These are phyloP conservation scores for Circaetus cinerascens DNA, from an alignment of 2,113 vertebrate species.

Conservation along the genomic window DNA sequence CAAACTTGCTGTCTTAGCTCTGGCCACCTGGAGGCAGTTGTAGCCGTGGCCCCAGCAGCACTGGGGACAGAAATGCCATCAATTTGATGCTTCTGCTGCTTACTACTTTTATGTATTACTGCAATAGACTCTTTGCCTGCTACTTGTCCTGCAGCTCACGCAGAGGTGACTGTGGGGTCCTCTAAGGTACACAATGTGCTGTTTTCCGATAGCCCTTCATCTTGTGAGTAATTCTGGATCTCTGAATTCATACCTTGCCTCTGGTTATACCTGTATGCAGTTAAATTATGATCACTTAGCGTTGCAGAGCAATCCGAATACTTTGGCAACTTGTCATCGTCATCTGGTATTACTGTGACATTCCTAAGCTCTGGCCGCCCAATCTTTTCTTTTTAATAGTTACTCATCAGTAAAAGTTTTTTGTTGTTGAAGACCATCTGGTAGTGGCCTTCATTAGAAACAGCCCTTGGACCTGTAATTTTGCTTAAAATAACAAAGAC, in stretches of 20 bases:
- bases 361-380: background rate
- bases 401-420: background rate
- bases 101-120: background rate
- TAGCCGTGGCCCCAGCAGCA: background rate
- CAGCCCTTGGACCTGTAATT: background rate
- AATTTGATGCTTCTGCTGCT: fast-evolving
- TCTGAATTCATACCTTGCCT: background rate
- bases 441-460: background rate
- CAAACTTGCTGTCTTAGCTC: background rate
- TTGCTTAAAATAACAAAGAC: constrained; percentile 5
- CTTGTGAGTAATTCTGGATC: background rate
- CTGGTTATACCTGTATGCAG: background rate
- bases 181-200: background rate
- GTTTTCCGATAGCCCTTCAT: background rate
- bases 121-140: background rate
- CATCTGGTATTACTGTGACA: background rate
- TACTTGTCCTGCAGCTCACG: background rate
- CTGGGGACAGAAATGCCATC: background rate
- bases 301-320: background rate
- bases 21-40: background rate
- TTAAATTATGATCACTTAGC: background rate
- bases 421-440: background rate
- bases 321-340: background rate
- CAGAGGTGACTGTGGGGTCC: background rate
- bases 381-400: background rate